These are phyloP conservation scores for Vesta saturnalis DNA, from an alignment of 2,888 invertebrate genomes.

Conservation along the genomic window DNA sequence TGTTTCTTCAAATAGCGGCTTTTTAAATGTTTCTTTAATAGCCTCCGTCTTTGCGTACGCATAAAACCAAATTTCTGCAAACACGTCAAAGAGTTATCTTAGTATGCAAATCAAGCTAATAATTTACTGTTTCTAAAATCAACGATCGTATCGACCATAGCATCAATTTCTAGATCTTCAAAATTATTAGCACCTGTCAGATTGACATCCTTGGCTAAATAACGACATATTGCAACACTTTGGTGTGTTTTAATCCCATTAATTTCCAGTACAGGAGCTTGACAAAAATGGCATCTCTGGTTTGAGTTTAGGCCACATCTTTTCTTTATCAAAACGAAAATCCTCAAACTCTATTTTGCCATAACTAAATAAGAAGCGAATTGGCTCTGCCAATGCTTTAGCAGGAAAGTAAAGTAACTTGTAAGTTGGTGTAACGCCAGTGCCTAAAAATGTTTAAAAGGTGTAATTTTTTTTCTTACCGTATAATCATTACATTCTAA, in stretches of 20 bases:
- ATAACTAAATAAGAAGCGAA: slow-evolving; percentile 71
- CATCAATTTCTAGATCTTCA: slow-evolving; percentile 71
- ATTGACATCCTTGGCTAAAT: slow-evolving; percentile 69
- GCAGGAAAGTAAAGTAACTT: slow-evolving; percentile 72
- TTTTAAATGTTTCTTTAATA: slow-evolving; percentile 64
- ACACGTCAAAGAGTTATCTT: neutral
- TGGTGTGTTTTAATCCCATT: slow-evolving; percentile 71
- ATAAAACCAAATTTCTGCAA: slow-evolving; percentile 64
- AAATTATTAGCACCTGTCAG: slow-evolving; percentile 68
- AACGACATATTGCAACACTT: slow-evolving; percentile 69
- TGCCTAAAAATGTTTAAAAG: no score
- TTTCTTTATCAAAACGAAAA: slow-evolving; percentile 63
- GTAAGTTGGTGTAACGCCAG: slow-evolving; percentile 58
- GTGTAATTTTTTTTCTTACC: no score
- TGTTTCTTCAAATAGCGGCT: slow-evolving; percentile 62
- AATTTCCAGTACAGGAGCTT: slow-evolving; percentile 70
- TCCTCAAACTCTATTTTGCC: slow-evolving; percentile 71
- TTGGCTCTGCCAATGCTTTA: slow-evolving; percentile 71
- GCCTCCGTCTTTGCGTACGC: slow-evolving; percentile 66
- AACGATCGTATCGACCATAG: slow-evolving; percentile 68
- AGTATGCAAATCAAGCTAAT: neutral
- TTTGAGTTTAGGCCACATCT: slow-evolving; percentile 54
- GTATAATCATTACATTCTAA: no score
- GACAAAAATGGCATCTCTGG: slow-evolving; percentile 69
- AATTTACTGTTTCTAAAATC: slow-evolving; percentile 70